These are phyloP conservation scores for Ciconia nigra DNA, from an alignment of 2,797 vertebrate species.

Conservation along the genomic window DNA sequence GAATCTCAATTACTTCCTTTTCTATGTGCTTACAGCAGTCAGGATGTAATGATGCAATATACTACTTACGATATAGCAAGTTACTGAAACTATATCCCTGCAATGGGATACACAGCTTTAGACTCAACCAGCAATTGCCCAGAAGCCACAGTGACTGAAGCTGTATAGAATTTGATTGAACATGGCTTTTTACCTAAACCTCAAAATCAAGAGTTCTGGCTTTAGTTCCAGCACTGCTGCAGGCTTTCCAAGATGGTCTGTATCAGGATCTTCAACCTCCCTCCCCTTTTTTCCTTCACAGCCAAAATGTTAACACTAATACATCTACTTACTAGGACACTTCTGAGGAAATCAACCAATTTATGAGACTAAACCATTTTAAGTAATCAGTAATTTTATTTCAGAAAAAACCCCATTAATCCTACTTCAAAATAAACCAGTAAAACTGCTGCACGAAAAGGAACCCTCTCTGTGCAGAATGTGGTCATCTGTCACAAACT, in stretches of 20 bases:
- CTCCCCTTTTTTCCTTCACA: neutral
- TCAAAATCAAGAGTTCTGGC: neutral
- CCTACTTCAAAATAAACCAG: neutral
- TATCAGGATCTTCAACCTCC: neutral
- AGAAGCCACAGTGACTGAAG: neutral
- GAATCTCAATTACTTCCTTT: neutral
- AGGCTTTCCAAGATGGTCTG: neutral
- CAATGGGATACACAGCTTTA: neutral
- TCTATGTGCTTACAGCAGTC: neutral
- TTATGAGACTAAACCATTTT: neutral
- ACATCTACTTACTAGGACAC: neutral
- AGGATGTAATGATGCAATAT: neutral
- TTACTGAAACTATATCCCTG: neutral
- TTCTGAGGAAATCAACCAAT: neutral
- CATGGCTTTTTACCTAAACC: neutral
- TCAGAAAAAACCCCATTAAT: neutral
- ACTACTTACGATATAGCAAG: neutral
- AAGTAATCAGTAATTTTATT: neutral
- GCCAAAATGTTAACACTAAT: neutral
- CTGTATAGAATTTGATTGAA: neutral
- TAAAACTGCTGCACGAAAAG: neutral
- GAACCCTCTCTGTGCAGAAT: neutral
- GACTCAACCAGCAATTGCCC: neutral
- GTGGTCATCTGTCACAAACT: neutral
- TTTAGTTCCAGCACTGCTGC: neutral